Conservation (phyloP, 37 sponge, comb jelly and placozoan species). For the Aphrocallistes beatrix region DNA sequence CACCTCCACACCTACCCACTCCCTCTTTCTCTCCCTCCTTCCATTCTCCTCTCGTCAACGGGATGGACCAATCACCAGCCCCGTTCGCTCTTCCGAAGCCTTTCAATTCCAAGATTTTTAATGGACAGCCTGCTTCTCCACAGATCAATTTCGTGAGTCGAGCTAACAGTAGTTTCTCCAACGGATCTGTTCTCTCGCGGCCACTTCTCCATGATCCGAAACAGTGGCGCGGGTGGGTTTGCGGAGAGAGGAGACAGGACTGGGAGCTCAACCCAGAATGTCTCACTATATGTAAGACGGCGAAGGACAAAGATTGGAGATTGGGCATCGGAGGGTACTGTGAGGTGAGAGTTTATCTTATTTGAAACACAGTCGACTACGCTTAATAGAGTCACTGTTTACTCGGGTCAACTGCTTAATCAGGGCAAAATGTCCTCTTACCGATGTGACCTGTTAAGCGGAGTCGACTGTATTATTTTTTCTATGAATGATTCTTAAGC, state of each 20-base stretch:
- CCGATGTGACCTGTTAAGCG: too few species aligned
- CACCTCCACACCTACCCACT: background rate
- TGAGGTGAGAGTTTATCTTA: slow-evolving; percentile 25
- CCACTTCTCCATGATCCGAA: background rate
- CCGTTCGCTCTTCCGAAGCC: background rate
- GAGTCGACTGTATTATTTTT: too few species aligned
- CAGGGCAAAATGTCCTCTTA: too few species aligned
- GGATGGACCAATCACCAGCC: background rate
- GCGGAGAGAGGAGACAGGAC: slow-evolving; percentile 30
- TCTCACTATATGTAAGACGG: slow-evolving; percentile 50
- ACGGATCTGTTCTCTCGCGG: background rate
- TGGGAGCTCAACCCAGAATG: slow-evolving; percentile 67
- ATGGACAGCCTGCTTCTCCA: background rate
- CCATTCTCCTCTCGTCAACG: background rate
- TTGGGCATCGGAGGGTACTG: slow-evolving; percentile 83
- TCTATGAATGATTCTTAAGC: too few species aligned
- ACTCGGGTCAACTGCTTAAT: too few species aligned
- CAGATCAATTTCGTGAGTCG: background rate
- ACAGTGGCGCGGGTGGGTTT: background rate
- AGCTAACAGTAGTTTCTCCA: too few species aligned
- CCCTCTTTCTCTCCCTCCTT: background rate
- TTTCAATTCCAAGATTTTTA: background rate
- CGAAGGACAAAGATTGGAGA: slow-evolving; percentile 55
- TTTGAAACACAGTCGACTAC: too few species aligned
- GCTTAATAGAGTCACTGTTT: too few species aligned